phyloP scores from a whole-genome alignment of 1,140 invertebrate genomes.

The Microplitis demolitor region DNA sequence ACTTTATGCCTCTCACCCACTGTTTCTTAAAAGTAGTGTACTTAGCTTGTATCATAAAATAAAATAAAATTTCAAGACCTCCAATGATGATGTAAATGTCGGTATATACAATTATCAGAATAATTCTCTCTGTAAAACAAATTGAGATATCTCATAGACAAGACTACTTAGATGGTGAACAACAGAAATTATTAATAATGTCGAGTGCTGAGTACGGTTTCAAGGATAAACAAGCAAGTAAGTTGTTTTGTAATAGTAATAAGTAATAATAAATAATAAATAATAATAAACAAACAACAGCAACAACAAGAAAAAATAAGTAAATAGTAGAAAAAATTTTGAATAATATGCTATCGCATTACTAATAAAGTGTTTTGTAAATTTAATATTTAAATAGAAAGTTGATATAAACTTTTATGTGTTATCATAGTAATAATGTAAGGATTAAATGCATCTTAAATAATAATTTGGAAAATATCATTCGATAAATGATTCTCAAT shows the following conservation, averaged over 20 bases:
- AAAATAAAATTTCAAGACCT: background rate
- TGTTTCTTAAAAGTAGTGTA: background rate
- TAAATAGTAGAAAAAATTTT: background rate
- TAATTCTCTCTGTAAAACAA: background rate
- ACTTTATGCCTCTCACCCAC: background rate
- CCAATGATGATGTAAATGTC: background rate
- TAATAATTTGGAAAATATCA: slow-evolving; percentile 24
- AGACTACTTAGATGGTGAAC: background rate
- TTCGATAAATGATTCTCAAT: slow-evolving; percentile 21
- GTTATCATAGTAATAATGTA: background rate
- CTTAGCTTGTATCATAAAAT: background rate
- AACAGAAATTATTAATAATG: background rate
- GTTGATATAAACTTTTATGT: background rate
- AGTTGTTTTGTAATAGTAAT: too few species aligned
- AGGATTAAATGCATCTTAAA: too few species aligned
- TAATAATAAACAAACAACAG: too few species aligned
- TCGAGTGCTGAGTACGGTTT: too few species aligned
- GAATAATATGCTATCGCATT: slow-evolving; percentile 5
- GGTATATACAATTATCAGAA: background rate
- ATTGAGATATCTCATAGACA: too few species aligned
- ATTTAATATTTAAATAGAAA: slow-evolving; percentile 11
- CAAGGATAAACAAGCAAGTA: too few species aligned
- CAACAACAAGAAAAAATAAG: background rate
- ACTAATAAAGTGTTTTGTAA: background rate
- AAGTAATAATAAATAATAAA: too few species aligned